phyloP scores from a whole-genome alignment of 2,888 invertebrate genomes.

The Steinernema carpocapsae region DNA sequence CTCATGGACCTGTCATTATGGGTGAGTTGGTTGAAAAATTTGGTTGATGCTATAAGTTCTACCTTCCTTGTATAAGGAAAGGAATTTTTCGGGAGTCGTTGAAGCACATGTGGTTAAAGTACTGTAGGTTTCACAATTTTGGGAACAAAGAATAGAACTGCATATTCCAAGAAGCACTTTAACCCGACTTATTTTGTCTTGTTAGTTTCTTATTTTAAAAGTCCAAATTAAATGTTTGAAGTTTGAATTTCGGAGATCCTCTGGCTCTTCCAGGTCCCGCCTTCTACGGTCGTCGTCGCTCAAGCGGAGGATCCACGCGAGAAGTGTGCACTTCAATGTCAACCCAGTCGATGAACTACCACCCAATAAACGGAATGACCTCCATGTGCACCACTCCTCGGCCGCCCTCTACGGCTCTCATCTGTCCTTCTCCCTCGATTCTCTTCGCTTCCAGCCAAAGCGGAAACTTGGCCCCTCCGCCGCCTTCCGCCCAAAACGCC shows the following conservation, averaged over 20 bases:
- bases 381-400: conserved; percentile 28
- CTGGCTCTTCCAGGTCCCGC: not conserved
- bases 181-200: too few species aligned
- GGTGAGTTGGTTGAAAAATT: conserved; percentile 4
- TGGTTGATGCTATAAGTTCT: not conserved
- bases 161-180: too few species aligned
- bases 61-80: too few species aligned
- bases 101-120: too few species aligned
- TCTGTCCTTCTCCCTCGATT: conserved; percentile 27
- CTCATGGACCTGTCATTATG: not conserved
- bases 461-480: conserved; percentile 27
- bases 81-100: too few species aligned
- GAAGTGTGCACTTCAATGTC: conserved; percentile 21
- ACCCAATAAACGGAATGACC: conserved; percentile 8
- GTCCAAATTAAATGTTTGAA: too few species aligned
- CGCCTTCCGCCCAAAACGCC: conserved; percentile 14
- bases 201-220: too few species aligned
- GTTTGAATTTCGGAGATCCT: too few species aligned
- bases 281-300: not conserved
- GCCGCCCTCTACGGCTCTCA: conserved; percentile 10
- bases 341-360: conserved; percentile 18
- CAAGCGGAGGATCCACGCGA: not conserved
- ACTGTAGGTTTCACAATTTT: too few species aligned
- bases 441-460: conserved; percentile 22
- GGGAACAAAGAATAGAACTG: too few species aligned